Conservation (phyloP, 1,140 invertebrate genomes). For the Teleopsis dalmanni region DNA sequence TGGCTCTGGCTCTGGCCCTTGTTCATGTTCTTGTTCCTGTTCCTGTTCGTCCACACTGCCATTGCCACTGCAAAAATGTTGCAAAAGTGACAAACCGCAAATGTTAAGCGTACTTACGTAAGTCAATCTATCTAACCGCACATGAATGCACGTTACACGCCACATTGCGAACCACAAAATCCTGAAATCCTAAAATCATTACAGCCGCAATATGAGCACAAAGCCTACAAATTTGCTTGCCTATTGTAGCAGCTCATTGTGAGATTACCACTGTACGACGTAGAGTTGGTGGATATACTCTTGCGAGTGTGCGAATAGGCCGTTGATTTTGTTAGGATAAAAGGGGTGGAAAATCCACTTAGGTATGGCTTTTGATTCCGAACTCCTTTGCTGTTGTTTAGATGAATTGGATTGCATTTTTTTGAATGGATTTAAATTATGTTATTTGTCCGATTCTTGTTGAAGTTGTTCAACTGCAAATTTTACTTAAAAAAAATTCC, state of each 20-base stretch:
- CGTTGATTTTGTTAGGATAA: conserved; percentile 4
- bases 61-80: conserved; percentile 17
- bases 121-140: conserved; percentile 13
- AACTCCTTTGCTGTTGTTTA: too few relatives aligned
- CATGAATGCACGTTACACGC: conserved; percentile 1
- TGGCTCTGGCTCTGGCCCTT: neutral
- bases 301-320: neutral
- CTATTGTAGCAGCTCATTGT: conserved; percentile 43
- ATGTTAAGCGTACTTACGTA: conserved; percentile 41
- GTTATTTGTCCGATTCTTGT: too few relatives aligned
- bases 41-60: neutral
- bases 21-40: neutral
- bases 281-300: conserved; percentile 2
- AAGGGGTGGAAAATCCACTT: conserved; percentile 44
- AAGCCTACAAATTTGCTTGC: conserved; percentile 43
- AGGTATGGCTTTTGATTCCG: conserved; percentile 43
- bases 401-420: too few relatives aligned
- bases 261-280: conserved; percentile 26
- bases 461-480: too few relatives aligned
- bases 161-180: conserved; percentile 4
- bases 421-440: too few relatives aligned
- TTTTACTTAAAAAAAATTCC: too few relatives aligned
- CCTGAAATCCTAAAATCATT: neutral
- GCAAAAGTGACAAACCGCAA: conserved; percentile 44
- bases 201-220: conserved; percentile 4